Evolutionary conservation across 2,888 invertebrate genomes (phyloP).

Genomic region (Philereme vetulata): DNA sequence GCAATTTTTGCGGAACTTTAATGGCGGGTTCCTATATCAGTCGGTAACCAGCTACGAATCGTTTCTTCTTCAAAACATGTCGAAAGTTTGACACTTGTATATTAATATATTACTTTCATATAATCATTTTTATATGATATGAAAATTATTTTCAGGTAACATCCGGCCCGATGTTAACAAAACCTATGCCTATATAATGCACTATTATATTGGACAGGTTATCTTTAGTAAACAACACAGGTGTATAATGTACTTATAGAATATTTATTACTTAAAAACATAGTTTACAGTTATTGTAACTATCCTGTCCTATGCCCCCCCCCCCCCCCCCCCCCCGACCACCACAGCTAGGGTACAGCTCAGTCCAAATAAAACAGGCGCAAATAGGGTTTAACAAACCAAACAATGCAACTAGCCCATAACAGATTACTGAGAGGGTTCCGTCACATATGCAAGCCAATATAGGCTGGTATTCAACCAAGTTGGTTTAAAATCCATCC

Average conservation of each 20-base stretch:
- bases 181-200: no score
- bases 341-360: slow-evolving; percentile 38
- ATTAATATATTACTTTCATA: no score
- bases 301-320: slow-evolving; percentile 44
- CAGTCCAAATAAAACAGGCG: slow-evolving; percentile 44
- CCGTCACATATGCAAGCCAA: slow-evolving; percentile 49
- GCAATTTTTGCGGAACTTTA: no score
- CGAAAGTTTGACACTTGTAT: no score
- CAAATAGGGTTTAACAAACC: slow-evolving; percentile 42
- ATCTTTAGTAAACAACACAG: no score
- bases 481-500: slow-evolving; percentile 28
- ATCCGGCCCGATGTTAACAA: no score
- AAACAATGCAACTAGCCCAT: slow-evolving; percentile 62
- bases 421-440: slow-evolving; percentile 54
- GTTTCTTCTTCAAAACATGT: no score
- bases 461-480: slow-evolving; percentile 24
- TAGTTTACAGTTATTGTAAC: slow-evolving; percentile 18
- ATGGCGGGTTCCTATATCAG: no score
- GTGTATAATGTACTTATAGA: not conserved
- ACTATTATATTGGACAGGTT: no score
- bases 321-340: slow-evolving; percentile 35
- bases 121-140: no score
- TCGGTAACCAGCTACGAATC: no score
- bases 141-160: no score
- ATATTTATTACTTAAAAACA: slow-evolving; percentile 30